Base-by-base conservation (phyloP, 2,797 vertebrate genomes). In the Anabacerthia variegaticeps region DNA sequence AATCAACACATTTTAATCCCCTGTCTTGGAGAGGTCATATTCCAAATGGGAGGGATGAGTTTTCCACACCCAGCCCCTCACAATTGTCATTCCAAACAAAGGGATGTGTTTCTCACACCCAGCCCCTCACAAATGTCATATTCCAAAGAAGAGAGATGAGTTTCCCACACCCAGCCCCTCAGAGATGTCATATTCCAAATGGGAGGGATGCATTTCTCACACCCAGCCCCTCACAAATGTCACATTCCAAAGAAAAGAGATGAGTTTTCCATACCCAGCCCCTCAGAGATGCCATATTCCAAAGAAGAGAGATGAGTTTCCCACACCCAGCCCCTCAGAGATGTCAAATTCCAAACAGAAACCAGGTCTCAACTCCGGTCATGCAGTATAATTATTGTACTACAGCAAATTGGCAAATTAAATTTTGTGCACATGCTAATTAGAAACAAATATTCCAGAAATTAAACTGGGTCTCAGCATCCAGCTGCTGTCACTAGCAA, bases 381-480 rank as follows among this genome's bases (percentile, higher is more conserved):
- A 10, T 2, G 49, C 14, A 2, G 23, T 28, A 0, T 46, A 72
- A 92, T 77, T 56, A 69, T 58, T 32, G 51, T 6, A 30, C 20
- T 28, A 6, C 3, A 71, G 49, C 67, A 75, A 67, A 75, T 0
- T 0, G 19, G 68, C 75, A 80, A 88, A 77, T 81, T 58, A 32
- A 37, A 28, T 61, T 51, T 14, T 63, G 21, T 17, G 15, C 44
- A 67, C 71, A 22, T 16, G 39, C 14, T 90, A 39, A 86, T 84
- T 78, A 81, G 67, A 88, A 88, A 89, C 23, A 92, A 77, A 68
- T 54, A 88, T 48, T 84, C 55, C 11, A 92, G 48, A 84, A 86
- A 73, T 46, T 37, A 77, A 84, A 55, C 44, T 58, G 61, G 79
- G 73, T 85, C 54, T 71, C 65, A 3, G 43, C 19, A 1, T 30